Base-by-base conservation (phyloP, 2,113 vertebrate species). In the Pluvialis apricaria region DNA sequence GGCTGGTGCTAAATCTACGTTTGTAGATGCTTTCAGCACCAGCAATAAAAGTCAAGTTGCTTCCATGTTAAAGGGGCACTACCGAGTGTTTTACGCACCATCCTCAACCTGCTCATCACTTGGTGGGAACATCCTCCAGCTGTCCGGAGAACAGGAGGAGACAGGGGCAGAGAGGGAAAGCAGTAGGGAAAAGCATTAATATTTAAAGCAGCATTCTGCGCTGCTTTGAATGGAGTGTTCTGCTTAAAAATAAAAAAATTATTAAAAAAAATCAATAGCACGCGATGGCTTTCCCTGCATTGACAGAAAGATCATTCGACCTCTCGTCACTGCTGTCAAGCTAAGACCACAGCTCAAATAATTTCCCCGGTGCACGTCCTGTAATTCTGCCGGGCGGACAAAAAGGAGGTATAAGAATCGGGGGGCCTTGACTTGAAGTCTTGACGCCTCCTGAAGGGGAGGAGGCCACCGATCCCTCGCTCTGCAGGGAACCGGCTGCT, bases 1-100 rank as follows among this genome's bases (percentile, higher is more conserved):
- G 95, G 70, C 79, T 75, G 94, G 73, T 91, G 94, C 94, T 97
- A 97, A 97, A 97, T 97, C 95, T 94, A 92, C 10, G 34, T 97
- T 97, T 89, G 95, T 91, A 62, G 81, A 94, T 96, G 89, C 93
- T 95, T 94, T 95, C 85, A 95, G 88, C 65, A 29, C 24, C 71
- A 38, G 73, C 76, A 90, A 80, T 97, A 96, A 97, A 95, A 90
- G 57, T 95, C 97, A 80, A 92, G 66, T 95, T 77, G 38, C 42
- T 96, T 94, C 81, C 65, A 82, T 1, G 9, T 83, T 90, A 80
- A 97, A 95, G 94, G 95, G 82, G n/a, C 58, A 51, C 84, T 82
- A 86, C 77, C 92, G 87, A 96, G 97, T 82, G 96, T 66, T 92
- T 45, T 22, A 18, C 14, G 68, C 25, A 49, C 40, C 21, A 19